Evolutionary conservation across 2,797 vertebrate species (phyloP), one percentile per base, ranked within the genome.

Genomic region (Serranus cabrilla): DNA sequence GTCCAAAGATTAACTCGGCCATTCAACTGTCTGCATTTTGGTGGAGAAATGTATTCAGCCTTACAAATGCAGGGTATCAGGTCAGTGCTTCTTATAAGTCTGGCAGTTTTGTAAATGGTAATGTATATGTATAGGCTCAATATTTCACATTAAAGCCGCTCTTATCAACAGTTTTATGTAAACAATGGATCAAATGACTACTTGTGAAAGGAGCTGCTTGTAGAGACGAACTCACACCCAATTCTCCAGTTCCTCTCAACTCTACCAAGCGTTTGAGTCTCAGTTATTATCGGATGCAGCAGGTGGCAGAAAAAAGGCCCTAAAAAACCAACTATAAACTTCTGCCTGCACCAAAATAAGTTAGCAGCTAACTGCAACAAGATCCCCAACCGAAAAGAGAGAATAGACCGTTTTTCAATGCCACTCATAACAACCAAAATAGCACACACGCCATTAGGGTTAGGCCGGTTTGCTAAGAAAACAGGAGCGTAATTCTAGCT

Each of bases 1-100:
- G 80, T 72, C 50, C 39, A 69, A 61, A 83, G 72, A 84, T 87
- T 68, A 78, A 79, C 66, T 81, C 69, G 63, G 34, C 66, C 60
- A 71, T 87, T 85, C 71, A 78, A 25, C 68, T 71, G 67, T 82
- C 83, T 74, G 39, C 60, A 46, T 68, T 51, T 17, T 13, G 47
- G 37, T 31, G 23, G 42, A 72, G 62, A 49, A 75, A 66, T 25
- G 1, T 45, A 74, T 80, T 79, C 57, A 62, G 47, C 70, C 40
- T 60, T 51, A 57, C 51, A 74, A 82, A 81, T 18, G 42, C 67
- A 67, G 37, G 34, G 34, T 69, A 55, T 74, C 67, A 43, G 71
- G 54, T 77, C 59, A 55, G 43, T 14, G 63, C 63, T 64, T 78
- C 77, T 3, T 37, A 16, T 23, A 31, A 50, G 64, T 56, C 49